Base-by-base conservation (phyloP, 37 sponge, comb jelly and placozoan species). In the Bolinopsis microptera region DNA sequence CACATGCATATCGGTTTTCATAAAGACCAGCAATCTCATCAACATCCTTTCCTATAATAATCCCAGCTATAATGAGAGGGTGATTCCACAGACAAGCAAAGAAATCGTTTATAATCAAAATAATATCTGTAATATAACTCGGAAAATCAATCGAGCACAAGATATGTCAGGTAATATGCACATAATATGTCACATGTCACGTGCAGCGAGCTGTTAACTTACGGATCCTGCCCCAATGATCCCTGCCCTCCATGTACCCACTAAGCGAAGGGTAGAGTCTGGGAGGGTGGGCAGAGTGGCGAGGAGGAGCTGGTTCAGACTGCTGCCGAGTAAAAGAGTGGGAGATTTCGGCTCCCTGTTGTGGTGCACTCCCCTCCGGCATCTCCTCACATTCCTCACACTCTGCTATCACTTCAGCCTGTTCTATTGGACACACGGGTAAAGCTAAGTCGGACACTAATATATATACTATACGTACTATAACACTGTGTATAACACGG, bases 251-350 rank as follows among this genome's bases (percentile, higher is more conserved):
- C 80, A 77, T 77, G 37, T 77, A 77, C 33, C 80, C 80, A 18
- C 80, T 77, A 36, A 77, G 80, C 1, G 80, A 77, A 8, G 80
- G 80, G 21, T 77, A 77, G 36, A 77, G 80, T 16, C 80, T 48
- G 61, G 61, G 9, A 48, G 61, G 61, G 61, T 5, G 9, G 61
- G 61, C 13, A 48, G 61, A 48, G 9, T 48, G 61, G 9, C 61
- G 5, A 13, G 9, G 9, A 5, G 61, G 61, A 18, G 61, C 5
- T 5, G 61, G 61, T 48, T 48, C 61, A 18, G 61, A 48, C 13
- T 48, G 61, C 61, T 48, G 61, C 13, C 61, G 5, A 13, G 13
- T 5, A 48, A 13, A 13, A 18, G 61, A 13, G 13, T 5, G 9
- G 5, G 5, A 13, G 61, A 18, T 13, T 13, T 5, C 5, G 61